A percentile compares a stretch with the other conserved stretches of the same genome.
Evolutionary conservation across 2,113 vertebrate species (phyloP).

Genomic region (Ramphastos sulfuratus): DNA sequence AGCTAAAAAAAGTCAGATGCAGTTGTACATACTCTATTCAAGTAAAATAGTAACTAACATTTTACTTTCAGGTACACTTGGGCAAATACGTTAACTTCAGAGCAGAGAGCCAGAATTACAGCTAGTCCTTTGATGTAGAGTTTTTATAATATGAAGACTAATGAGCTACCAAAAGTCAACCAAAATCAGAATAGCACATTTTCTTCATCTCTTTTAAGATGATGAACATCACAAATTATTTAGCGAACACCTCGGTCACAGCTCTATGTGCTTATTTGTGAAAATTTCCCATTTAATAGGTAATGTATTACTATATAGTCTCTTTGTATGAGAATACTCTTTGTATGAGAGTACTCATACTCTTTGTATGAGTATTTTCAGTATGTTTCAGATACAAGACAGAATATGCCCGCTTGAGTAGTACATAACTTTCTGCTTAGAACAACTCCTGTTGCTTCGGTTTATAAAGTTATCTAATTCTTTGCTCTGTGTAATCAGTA

Average conservation of each 20-base stretch:
- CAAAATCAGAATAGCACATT: not conserved
- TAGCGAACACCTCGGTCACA: rapidly evolving
- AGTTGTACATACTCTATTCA: not conserved
- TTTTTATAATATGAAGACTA: not conserved
- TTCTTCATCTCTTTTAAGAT: not conserved
- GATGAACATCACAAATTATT: not conserved
- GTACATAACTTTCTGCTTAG: not conserved
- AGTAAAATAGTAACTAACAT: not conserved
- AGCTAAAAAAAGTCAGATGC: not conserved
- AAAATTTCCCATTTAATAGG: not conserved
- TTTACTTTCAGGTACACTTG: not conserved
- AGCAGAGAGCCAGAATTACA: not conserved
- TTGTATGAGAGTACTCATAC: too few relatives aligned
- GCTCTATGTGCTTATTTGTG: not conserved
- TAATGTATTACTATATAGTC: not conserved
- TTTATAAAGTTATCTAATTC: not conserved
- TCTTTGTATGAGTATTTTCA: not conserved
- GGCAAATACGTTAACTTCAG: not conserved
- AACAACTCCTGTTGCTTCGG: not conserved
- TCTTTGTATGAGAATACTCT: rapidly evolving
- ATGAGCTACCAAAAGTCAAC: not conserved
- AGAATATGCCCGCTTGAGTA: not conserved
- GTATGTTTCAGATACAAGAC: not conserved
- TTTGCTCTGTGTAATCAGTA: not conserved
- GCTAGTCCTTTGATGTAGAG: not conserved